phyloP scores from a whole-genome alignment of 2,888 invertebrate species.

The Harpalus rubripes region DNA sequence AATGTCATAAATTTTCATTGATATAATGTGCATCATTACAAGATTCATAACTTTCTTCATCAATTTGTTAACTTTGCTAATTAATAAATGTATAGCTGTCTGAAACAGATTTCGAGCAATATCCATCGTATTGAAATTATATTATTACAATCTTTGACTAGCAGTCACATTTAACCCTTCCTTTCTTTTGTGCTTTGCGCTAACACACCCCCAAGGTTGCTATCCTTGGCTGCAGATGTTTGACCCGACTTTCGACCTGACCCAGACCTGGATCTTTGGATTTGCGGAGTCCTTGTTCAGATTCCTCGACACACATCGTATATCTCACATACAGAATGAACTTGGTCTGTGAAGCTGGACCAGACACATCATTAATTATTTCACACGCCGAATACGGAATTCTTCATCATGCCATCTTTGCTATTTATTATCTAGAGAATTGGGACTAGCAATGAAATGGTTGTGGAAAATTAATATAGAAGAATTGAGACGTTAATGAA shows the following conservation, averaged over 20 bases:
- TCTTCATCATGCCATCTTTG: constrained; percentile 14
- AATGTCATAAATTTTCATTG: too few species aligned
- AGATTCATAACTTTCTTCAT: too few species aligned
- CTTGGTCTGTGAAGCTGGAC: constrained; percentile 35
- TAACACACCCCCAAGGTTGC: neutral
- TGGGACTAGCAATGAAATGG: neutral
- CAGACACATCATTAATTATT: constrained; percentile 56
- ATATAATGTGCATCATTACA: too few species aligned
- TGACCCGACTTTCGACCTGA: constrained; percentile 15
- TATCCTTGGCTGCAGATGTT: neutral
- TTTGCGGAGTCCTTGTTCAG: neutral
- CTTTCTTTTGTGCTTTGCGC: neutral
- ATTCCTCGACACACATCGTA: constrained; percentile 36
- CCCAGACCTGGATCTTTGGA: neutral
- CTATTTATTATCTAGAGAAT: neutral
- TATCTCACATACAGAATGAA: constrained; percentile 43
- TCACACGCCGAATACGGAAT: constrained; percentile 20
- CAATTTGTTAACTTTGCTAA: too few species aligned
- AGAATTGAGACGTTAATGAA: neutral
- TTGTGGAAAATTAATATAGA: neutral
- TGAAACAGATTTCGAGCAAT: neutral
- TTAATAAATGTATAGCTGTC: too few species aligned
- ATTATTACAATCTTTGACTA: neutral
- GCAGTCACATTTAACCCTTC: neutral
- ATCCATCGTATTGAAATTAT: neutral